Evolutionary conservation across 1,140 invertebrate species (phyloP), one percentile per base, ranked within the genome.

Genomic region (Charaxes varanes): DNA sequence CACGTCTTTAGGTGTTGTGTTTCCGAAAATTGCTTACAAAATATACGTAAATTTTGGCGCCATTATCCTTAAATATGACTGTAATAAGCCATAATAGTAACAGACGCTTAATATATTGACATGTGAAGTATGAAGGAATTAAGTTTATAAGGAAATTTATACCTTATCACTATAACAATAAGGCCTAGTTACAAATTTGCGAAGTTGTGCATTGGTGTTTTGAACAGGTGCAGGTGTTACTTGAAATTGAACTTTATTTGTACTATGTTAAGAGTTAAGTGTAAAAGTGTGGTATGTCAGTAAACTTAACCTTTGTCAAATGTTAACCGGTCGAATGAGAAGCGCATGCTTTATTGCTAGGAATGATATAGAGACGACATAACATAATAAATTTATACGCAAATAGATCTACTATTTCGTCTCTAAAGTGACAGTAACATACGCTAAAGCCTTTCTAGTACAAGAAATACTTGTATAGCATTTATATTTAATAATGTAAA

Each of bases 311-410:
- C 42, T 45, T 45, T 45, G 41, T 23, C 32, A 57, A 57, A 57
- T 52, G 53, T 57, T 57, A 57, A 36, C 37, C 48, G 48, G 48
- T 52, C 48, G 38, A 23, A 41, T 27, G 35, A 22, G 36, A 51
- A 31, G 32, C 32, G 48, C 42, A 31, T 45, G 31, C 33, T 45
- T 46, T 8, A 14, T 8, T 17, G 15, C 26, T 26, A 46, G 5
- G 18, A 30, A 40, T 18, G 10, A 17, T 8, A 28, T 52, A 16
- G 32, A 40, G 37, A 21, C 3, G 30, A 14, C 19, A 7, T n/a
- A n/a, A n/a, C n/a, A n/a, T n/a, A n/a, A n/a, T n/a, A n/a, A n/a
- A n/a, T n/a, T n/a, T n/a, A n/a, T n/a, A n/a, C n/a, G n/a, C n/a
- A n/a, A n/a, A n/a, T n/a, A n/a, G n/a, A n/a, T n/a, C n/a, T 12